Evolutionary conservation across 2,888 invertebrate genomes (phyloP), one percentile per base, ranked within the genome.

Genomic region (Dioctria rufipes): DNA sequence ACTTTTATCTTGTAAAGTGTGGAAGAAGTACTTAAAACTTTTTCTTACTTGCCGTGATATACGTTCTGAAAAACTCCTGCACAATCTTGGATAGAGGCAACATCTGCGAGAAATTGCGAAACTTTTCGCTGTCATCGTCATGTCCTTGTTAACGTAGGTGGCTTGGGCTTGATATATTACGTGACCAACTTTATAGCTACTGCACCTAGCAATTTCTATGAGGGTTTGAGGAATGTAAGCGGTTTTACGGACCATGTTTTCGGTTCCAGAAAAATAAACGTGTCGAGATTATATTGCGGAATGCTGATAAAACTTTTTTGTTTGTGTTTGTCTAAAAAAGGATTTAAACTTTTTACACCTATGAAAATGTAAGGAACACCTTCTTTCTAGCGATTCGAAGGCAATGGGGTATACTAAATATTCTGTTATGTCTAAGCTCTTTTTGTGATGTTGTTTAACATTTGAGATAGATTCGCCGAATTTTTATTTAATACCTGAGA

Each of bases 111-210:
- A 77, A 77, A 77, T 77, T 77, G 77, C 77, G 77, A 77, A 77
- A 77, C 63, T 77, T 77, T 77, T 77, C 77, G 77, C 77, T 77
- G 77, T 77, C 77, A 77, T 77, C 77, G 77, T 77, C 77, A 77
- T 77, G 77, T 77, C 77, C 77, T 77, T 77, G 77, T 77, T 77
- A 77, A 77, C 77, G 63, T 77, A 63, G 77, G 77, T 63, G 63
- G 63, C 58, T 77, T 77, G 49, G 46, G 46, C 63, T 63, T 77
- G 77, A 77, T 77, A 77, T 77, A 77, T 77, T 77, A 77, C 77
- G 77, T 77, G 77, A 77, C 77, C 77, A 77, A 60, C 73, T 75
- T 75, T 75, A 75, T 60, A 60, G 73, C 49, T 60, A 60, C 40
- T 75, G 73, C 73, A 75, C 73, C 58, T 43, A 75, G 73, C 73